Percentiles rank a stretch among this genome's conserved stretches.
phyloP scores from a whole-genome alignment of 2,113 vertebrate species.

The Myrmecobius fasciatus region DNA sequence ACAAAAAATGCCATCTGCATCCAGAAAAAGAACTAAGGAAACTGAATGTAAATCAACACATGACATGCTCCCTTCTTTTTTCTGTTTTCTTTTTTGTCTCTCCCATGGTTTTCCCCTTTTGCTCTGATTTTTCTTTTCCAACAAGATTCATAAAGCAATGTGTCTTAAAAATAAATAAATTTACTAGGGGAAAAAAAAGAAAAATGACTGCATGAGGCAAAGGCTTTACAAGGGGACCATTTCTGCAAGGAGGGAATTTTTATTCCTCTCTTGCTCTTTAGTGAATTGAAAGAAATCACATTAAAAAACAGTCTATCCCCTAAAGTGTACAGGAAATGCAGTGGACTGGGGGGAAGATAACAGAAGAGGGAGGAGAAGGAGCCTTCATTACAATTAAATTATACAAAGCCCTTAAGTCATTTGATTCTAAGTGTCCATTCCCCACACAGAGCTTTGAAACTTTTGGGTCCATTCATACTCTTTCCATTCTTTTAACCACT shows the following conservation, averaged over 20 bases:
- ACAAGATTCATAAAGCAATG: too few species aligned
- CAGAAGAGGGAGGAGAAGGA: not conserved
- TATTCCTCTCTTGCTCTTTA: not conserved
- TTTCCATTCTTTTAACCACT: slow-evolving; percentile 14
- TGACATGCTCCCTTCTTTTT: too few species aligned
- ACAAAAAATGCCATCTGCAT: too few species aligned
- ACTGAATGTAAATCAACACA: too few species aligned
- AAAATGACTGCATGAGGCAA: not conserved
- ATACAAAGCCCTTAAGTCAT: not conserved
- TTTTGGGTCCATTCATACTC: slow-evolving; percentile 2
- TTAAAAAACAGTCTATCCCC: not conserved
- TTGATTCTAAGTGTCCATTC: not conserved
- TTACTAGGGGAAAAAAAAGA: not conserved
- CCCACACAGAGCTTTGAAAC: not conserved
- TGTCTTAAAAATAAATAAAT: too few species aligned
- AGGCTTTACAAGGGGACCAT: not conserved
- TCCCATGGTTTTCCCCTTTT: too few species aligned
- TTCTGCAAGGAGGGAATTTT: not conserved
- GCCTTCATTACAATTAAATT: not conserved
- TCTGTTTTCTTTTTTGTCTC: too few species aligned
- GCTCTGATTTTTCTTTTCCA: too few species aligned
- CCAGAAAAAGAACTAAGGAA: too few species aligned
- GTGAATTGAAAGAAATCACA: not conserved
- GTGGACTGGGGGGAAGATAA: not conserved
- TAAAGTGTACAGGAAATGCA: not conserved